These are phyloP conservation scores for Vannuccia rotundouncinata DNA, from an alignment of 2,888 invertebrate genomes.

Conservation along the genomic window DNA sequence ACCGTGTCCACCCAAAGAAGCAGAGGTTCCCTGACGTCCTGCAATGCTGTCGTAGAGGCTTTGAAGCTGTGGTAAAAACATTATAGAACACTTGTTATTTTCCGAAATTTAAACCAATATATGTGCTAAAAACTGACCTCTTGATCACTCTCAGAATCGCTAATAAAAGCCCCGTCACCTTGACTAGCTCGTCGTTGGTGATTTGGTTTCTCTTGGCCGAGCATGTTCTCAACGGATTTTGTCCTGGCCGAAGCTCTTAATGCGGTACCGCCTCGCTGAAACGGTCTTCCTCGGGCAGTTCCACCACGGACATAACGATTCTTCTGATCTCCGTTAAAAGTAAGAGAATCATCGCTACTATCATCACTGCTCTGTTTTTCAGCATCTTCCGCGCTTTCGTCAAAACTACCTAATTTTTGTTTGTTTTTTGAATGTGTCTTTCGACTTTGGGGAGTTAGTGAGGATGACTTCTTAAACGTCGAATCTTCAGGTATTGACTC, in stretches of 20 bases:
- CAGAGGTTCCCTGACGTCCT: background rate
- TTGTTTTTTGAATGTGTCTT: background rate
- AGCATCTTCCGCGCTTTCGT: background rate
- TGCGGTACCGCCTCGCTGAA: background rate
- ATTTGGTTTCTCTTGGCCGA: background rate
- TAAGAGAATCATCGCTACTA: background rate
- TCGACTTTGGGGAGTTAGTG: background rate
- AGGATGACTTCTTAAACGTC: background rate
- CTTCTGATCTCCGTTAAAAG: background rate
- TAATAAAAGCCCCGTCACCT: background rate
- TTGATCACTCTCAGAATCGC: background rate
- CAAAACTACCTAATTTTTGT: too few species aligned
- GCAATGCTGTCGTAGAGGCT: constrained; percentile 5
- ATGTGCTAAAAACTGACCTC: background rate
- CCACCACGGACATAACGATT: background rate
- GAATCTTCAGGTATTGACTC: background rate
- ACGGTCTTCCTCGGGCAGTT: background rate
- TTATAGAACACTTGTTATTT: too few species aligned
- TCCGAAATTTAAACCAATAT: too few species aligned
- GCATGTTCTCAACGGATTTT: background rate
- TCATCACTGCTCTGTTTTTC: background rate
- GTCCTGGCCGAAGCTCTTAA: background rate
- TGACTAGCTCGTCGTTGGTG: background rate
- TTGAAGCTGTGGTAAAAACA: background rate
- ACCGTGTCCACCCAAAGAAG: background rate